Evolutionary conservation across 2,797 vertebrate genomes (phyloP).

Genomic region (Microchirus variegatus): DNA sequence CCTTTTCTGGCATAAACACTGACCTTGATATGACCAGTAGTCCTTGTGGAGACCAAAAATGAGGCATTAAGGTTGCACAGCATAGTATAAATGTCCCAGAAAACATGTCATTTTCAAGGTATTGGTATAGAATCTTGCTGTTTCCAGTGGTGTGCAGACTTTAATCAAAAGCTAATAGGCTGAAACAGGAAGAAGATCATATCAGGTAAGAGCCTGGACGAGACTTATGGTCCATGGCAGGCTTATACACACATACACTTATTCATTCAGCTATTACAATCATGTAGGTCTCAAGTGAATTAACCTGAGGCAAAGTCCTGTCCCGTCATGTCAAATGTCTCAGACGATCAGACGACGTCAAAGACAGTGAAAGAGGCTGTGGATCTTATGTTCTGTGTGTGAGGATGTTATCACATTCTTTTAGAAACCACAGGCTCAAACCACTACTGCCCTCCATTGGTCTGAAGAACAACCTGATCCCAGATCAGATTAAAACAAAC

Average conservation of each 20-base stretch:
- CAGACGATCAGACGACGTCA: not conserved
- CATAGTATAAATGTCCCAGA: too few species aligned
- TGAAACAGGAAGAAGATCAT: not conserved
- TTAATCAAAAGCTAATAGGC: too few species aligned
- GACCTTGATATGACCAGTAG: too few species aligned
- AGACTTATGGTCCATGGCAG: not conserved
- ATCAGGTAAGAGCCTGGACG: not conserved
- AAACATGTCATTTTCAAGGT: too few species aligned
- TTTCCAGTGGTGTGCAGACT: not conserved
- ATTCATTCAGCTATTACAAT: not conserved
- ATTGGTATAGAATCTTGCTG: not conserved
- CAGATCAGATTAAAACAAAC: not conserved
- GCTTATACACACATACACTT: not conserved
- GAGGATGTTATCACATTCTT: not conserved
- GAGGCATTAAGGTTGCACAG: not conserved
- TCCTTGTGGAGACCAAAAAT: too few species aligned
- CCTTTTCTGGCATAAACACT: not conserved
- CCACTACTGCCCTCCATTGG: conserved; percentile 61
- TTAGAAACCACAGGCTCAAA: conserved; percentile 3
- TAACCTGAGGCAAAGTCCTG: not conserved
- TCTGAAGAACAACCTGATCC: not conserved
- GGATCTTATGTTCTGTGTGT: not conserved
- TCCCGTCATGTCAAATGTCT: not conserved
- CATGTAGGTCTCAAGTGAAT: not conserved
- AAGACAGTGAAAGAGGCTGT: not conserved